phyloP scores from a whole-genome alignment of 2,113 vertebrate species.

The Setophaga petechia region DNA sequence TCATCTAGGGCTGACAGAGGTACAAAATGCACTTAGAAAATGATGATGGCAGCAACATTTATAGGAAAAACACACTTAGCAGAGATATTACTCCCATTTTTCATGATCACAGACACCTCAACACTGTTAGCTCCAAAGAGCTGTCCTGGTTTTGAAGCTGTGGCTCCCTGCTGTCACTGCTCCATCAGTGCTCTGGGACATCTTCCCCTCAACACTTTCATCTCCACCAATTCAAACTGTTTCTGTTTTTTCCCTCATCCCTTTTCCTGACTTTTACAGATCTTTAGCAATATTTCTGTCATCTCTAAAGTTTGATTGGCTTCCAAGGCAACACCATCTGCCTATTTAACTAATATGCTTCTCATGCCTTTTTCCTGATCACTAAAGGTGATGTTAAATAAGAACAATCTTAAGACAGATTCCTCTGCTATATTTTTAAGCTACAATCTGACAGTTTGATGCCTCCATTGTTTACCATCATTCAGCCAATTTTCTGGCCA shows the following conservation, averaged over 20 bases:
- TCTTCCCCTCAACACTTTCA: background rate
- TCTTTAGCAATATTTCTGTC: conserved; percentile 56
- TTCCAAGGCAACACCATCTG: conserved; percentile 68
- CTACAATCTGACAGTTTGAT: conserved; percentile 55
- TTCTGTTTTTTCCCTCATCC: conserved; percentile 18
- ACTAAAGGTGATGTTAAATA: conserved; percentile 65
- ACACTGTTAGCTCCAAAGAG: background rate
- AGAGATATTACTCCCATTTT: conserved; percentile 37
- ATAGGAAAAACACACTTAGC: background rate
- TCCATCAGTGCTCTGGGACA: conserved; percentile 7
- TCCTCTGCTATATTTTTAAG: conserved; percentile 48
- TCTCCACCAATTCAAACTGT: background rate
- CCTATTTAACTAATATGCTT: conserved; percentile 59
- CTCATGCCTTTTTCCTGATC: conserved; percentile 44
- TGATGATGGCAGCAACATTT: background rate
- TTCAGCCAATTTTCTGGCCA: conserved; percentile 55
- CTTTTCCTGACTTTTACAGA: conserved; percentile 43
- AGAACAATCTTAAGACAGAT: conserved; percentile 56
- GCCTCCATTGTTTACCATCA: conserved; percentile 61
- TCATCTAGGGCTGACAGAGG: background rate
- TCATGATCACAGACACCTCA: conserved; percentile 11
- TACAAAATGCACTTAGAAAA: background rate
- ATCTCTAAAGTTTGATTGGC: conserved; percentile 51
- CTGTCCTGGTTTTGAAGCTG: background rate
- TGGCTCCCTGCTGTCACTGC: background rate